A percentile compares a stretch with the other conserved stretches of the same genome.
Evolutionary conservation across 1,140 invertebrate genomes (phyloP).

Genomic region (Orius laevigatus): DNA sequence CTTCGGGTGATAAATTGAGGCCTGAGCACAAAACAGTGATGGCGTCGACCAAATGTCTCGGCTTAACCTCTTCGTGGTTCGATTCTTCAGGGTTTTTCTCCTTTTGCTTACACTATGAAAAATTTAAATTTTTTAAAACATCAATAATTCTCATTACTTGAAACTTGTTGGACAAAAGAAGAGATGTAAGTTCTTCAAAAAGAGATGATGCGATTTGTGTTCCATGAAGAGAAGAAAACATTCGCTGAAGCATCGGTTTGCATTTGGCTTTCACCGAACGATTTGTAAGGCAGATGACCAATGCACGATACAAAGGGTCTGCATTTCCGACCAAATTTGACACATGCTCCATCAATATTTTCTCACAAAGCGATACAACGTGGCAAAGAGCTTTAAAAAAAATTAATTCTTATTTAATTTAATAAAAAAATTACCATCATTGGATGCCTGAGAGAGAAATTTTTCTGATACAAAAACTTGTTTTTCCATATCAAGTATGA

Average conservation of each 20-base stretch:
- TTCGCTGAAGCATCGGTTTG: conserved; percentile 25
- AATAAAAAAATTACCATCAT: conserved; percentile 36
- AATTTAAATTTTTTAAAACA: conserved; percentile 17
- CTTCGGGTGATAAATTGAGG: conserved; percentile 17
- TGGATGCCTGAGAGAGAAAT: conserved; percentile 47
- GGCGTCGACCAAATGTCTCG: conserved; percentile 21
- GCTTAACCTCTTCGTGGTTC: conserved; percentile 8
- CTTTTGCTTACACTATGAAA: conserved; percentile 1
- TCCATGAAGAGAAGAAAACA: conserved; percentile 28
- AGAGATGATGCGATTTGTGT: conserved; percentile 11
- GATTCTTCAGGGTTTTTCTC: conserved; percentile 15
- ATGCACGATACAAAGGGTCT: conserved; percentile 38
- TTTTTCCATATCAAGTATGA: conserved; percentile 54
- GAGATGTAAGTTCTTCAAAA: conserved; percentile 21
- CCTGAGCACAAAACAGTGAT: conserved; percentile 19
- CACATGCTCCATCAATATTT: conserved; percentile 40
- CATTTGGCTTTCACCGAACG: conserved; percentile 24
- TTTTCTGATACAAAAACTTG: conserved; percentile 70
- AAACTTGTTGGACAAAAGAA: conserved; percentile 24
- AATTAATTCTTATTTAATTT: conserved; percentile 6
- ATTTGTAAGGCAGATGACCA: conserved; percentile 43
- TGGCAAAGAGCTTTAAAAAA: conserved; percentile 34
- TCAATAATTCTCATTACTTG: conserved; percentile 18
- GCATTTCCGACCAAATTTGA: conserved; percentile 37
- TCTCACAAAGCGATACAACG: conserved; percentile 44